These are phyloP conservation scores for Sebastes trivittatus DNA, from an alignment of 2,797 vertebrate genomes.

Conservation along the genomic window DNA sequence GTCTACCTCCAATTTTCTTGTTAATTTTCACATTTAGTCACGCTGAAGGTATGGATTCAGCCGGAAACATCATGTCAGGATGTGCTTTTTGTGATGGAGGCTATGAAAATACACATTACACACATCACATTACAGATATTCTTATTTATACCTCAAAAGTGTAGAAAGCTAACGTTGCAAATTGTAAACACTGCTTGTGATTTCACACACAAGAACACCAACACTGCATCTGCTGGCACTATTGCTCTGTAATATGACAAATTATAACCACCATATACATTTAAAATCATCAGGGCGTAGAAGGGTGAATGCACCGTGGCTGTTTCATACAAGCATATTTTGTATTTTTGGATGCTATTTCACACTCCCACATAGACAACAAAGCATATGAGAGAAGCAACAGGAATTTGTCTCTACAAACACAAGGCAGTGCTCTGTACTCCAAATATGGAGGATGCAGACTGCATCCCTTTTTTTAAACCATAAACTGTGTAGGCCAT, in stretches of 20 bases:
- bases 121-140: background rate
- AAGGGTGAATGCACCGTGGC: background rate
- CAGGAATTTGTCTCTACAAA: slow-evolving; percentile 28
- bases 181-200: background rate
- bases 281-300: background rate
- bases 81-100: background rate
- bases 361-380: slow-evolving; percentile 41
- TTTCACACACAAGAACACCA: background rate
- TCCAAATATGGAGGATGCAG: slow-evolving; percentile 25
- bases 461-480: background rate
- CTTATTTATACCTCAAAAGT: background rate
- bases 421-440: background rate
- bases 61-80: background rate
- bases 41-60: background rate
- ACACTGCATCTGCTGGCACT: background rate
- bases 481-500: slow-evolving; percentile 37
- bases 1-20: background rate
- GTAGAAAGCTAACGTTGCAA: background rate
- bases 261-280: background rate
- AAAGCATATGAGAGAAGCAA: slow-evolving; percentile 38
- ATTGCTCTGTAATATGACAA: background rate
- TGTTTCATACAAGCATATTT: slow-evolving; percentile 22
- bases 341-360: slow-evolving; percentile 32
- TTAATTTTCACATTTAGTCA: background rate
- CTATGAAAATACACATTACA: background rate